These are phyloP conservation scores for Eleginops maclovinus DNA, from an alignment of 2,113 vertebrate species.

Conservation along the genomic window DNA sequence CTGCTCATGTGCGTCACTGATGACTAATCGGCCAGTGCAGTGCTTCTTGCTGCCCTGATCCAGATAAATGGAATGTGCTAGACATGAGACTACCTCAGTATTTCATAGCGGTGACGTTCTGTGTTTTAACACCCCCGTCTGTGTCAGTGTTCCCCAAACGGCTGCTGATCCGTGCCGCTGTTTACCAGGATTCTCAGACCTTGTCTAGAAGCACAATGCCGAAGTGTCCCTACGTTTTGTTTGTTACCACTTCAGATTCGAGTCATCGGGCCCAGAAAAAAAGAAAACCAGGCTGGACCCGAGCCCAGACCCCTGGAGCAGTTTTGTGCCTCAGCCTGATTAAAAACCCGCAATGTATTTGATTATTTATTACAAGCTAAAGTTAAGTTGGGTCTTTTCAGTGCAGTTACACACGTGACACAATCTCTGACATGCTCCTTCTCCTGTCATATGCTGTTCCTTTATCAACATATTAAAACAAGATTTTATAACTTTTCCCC, in stretches of 20 bases:
- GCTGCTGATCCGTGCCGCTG: conserved; percentile 4
- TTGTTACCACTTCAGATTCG: background rate
- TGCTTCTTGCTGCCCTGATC: conserved; percentile 62
- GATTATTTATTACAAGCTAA: too few relatives aligned
- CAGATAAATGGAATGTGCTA: conserved; percentile 68
- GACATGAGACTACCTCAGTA: conserved; percentile 61
- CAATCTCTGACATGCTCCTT: too few relatives aligned
- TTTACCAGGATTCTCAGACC: background rate
- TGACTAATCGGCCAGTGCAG: conserved; percentile 75
- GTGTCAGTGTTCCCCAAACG: background rate
- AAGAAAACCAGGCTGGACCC: too few relatives aligned
- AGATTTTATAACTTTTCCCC: too few relatives aligned
- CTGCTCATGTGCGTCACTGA: conserved; percentile 77
- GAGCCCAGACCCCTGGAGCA: too few relatives aligned
- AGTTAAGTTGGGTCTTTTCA: too few relatives aligned
- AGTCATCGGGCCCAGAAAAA: too few relatives aligned
- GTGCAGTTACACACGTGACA: too few relatives aligned
- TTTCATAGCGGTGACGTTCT: conserved; percentile 23
- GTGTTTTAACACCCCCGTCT: background rate
- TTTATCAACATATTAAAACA: too few relatives aligned
- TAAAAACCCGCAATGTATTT: too few relatives aligned
- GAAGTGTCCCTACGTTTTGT: background rate
- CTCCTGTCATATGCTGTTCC: too few relatives aligned
- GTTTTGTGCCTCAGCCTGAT: too few relatives aligned
- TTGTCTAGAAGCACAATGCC: background rate